These are phyloP conservation scores for Drosophila oshimai DNA, from an alignment of 1,140 invertebrate species.

Conservation along the genomic window DNA sequence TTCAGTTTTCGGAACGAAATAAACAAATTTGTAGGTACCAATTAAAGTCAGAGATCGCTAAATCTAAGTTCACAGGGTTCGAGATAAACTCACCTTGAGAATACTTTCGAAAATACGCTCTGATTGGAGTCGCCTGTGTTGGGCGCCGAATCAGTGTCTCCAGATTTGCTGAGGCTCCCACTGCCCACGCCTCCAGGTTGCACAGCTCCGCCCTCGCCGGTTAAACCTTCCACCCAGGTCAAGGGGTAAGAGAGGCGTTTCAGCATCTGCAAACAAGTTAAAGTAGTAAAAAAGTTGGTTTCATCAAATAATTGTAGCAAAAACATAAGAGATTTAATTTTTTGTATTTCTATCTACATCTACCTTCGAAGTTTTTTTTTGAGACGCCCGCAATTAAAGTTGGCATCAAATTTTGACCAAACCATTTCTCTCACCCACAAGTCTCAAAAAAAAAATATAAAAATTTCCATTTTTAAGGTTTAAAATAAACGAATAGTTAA, in stretches of 20 bases:
- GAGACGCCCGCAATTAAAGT: too few species aligned
- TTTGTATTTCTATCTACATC: too few species aligned
- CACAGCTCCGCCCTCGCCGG: conserved; percentile 84
- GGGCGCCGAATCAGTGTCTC: conserved; percentile 79
- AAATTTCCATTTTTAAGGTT: too few species aligned
- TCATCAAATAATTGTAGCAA: too few species aligned
- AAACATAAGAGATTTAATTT: too few species aligned
- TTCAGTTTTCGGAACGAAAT: conserved; percentile 48
- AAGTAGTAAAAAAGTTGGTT: too few species aligned
- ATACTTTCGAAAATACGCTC: conserved; percentile 93
- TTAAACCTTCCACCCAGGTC: conserved; percentile 94
- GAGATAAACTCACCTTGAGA: conserved; percentile 88
- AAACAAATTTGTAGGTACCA: conserved; percentile 66
- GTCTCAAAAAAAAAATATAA: too few species aligned
- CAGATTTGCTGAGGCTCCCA: conserved; percentile 75
- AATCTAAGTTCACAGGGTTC: neutral
- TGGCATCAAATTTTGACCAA: too few species aligned
- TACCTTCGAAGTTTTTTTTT: too few species aligned
- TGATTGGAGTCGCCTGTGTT: conserved; percentile 84
- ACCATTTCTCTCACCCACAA: too few species aligned
- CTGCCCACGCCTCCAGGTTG: conserved; percentile 76
- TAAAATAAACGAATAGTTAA: too few species aligned
- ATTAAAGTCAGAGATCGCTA: conserved; percentile 53
- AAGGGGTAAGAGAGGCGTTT: conserved; percentile 95
- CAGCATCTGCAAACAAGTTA: conserved; percentile 87